phyloP scores from a whole-genome alignment of 2,113 vertebrate genomes.

The Haliaeetus leucogaster region DNA sequence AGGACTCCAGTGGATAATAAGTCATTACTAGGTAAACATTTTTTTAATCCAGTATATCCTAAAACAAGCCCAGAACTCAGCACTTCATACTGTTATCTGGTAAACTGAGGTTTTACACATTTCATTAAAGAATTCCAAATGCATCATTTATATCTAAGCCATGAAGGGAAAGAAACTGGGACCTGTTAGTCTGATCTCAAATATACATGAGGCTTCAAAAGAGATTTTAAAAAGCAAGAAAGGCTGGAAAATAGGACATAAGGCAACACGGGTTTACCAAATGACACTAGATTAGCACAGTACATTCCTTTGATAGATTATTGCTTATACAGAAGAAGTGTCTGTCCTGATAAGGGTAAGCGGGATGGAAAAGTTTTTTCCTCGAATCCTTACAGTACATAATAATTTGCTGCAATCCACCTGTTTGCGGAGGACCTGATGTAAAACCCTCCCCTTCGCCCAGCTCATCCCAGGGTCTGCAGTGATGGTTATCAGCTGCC shows the following conservation, averaged over 20 bases:
- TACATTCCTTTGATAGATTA: neutral
- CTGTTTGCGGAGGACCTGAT: neutral
- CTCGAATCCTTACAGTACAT: neutral
- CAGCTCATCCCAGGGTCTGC: neutral
- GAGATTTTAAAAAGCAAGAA: neutral
- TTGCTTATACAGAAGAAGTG: neutral
- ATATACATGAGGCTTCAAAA: neutral
- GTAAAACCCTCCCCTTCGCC: neutral
- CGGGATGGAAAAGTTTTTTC: neutral
- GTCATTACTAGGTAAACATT: constrained; percentile 17
- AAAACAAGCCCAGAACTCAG: neutral
- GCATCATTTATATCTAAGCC: neutral
- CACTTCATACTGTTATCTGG: neutral
- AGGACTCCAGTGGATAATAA: neutral
- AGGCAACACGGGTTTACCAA: neutral
- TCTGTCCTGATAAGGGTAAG: neutral
- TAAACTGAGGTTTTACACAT: neutral
- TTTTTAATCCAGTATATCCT: neutral
- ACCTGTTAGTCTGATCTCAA: neutral
- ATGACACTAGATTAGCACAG: neutral
- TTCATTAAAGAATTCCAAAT: neutral
- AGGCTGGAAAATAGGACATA: neutral
- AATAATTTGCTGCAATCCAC: neutral
- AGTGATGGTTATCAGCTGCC: neutral
- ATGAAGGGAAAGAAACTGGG: neutral